Conservation (phyloP, 2,797 vertebrate species). For the Cetoscarus ocellatus region DNA sequence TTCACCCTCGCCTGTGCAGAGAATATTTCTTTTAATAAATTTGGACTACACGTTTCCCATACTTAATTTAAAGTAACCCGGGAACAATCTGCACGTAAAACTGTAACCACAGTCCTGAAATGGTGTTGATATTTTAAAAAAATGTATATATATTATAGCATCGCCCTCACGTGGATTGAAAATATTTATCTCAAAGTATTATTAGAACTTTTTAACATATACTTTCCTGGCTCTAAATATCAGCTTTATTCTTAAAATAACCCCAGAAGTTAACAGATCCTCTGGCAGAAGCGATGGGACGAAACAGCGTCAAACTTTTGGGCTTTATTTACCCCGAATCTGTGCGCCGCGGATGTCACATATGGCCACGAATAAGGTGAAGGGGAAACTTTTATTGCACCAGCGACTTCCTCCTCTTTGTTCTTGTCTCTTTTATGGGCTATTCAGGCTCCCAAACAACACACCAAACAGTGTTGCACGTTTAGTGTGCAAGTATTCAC, state of each 20-base stretch:
- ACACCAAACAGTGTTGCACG: conserved; percentile 73
- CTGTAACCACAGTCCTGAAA: too few species aligned
- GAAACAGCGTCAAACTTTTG: conserved; percentile 38
- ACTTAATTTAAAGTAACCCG: too few species aligned
- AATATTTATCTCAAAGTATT: neutral
- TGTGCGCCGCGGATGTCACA: conserved; percentile 75
- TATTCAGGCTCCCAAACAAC: conserved; percentile 75
- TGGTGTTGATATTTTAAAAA: too few species aligned
- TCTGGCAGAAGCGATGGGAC: neutral
- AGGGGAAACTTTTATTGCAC: conserved; percentile 81
- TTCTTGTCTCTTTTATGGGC: conserved; percentile 82
- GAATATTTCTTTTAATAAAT: too few species aligned
- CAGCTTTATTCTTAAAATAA: neutral
- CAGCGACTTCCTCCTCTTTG: conserved; percentile 83
- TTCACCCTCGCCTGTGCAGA: too few species aligned
- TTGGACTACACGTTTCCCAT: too few species aligned
- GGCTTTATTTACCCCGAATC: conserved; percentile 57
- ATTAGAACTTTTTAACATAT: too few species aligned
- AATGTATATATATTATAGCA: too few species aligned
- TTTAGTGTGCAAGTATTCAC: conserved; percentile 66
- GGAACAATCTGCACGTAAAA: too few species aligned
- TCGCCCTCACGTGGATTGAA: neutral
- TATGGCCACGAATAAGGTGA: conserved; percentile 76
- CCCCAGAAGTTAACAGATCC: neutral
- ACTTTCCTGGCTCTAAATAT: too few species aligned